phyloP scores from a whole-genome alignment of 2,888 invertebrate species.

The Pachydiplax longipennis region DNA sequence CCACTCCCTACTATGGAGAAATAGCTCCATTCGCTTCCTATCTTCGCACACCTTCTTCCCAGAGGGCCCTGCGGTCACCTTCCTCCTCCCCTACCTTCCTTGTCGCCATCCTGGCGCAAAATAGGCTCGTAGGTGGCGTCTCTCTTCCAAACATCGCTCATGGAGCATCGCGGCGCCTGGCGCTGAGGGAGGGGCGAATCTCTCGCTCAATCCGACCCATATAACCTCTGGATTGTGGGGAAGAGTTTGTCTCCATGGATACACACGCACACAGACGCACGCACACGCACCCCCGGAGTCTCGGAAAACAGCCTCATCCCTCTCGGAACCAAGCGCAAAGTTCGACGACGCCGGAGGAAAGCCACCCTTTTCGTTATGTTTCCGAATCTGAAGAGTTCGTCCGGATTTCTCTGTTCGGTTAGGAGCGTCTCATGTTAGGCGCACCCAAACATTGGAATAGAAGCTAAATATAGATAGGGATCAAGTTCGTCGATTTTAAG shows the following conservation, averaged over 20 bases:
- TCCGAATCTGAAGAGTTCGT: not conserved
- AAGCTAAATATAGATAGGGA: too few relatives aligned
- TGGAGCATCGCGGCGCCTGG: not conserved
- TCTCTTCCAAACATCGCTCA: not conserved
- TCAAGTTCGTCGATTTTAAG: too few relatives aligned
- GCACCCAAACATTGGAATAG: too few relatives aligned
- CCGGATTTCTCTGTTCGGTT: not conserved
- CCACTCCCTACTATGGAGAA: too few relatives aligned
- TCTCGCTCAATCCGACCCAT: not conserved
- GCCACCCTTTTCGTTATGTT: not conserved
- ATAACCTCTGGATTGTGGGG: not conserved
- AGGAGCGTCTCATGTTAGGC: too few relatives aligned
- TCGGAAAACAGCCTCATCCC: not conserved
- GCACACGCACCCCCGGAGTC: not conserved
- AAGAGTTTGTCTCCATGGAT: not conserved
- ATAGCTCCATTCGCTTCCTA: not conserved
- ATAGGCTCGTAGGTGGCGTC: slow-evolving; percentile 27
- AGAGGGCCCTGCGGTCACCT: not conserved
- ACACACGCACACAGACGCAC: not conserved
- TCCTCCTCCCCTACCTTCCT: not conserved
- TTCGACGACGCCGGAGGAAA: slow-evolving; percentile 19
- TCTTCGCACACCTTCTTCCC: not conserved
- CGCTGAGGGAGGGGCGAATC: not conserved
- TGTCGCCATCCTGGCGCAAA: slow-evolving; percentile 32
- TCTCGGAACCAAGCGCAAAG: not conserved